Evolutionary conservation across 2,888 invertebrate genomes (phyloP).

Genomic region (Leptinotarsa juncta): DNA sequence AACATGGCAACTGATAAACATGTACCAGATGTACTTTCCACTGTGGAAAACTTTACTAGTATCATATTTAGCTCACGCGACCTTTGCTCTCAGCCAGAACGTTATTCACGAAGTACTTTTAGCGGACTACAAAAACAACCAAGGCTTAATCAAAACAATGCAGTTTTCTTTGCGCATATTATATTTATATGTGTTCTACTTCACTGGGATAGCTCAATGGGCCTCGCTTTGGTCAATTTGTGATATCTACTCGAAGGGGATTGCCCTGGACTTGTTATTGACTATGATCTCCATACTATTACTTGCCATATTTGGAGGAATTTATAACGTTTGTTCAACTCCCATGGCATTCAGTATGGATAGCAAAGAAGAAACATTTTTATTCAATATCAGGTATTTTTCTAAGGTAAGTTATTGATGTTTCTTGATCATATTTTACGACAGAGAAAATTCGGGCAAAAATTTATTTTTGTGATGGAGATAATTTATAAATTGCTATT

Average conservation of each 20-base stretch:
- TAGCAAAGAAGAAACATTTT: conserved; percentile 70
- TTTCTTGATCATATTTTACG: too few species aligned
- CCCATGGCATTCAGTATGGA: conserved; percentile 73
- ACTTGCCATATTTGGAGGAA: conserved; percentile 57
- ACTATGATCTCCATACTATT: not conserved
- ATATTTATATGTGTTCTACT: conserved; percentile 68
- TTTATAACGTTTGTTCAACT: conserved; percentile 70
- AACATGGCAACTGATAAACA: conserved; percentile 68
- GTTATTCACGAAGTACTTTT: conserved; percentile 58
- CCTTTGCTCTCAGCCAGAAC: conserved; percentile 71
- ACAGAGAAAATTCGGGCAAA: not conserved
- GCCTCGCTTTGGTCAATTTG: conserved; percentile 53
- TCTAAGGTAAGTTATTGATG: conserved; percentile 61
- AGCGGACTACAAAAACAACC: conserved; percentile 38
- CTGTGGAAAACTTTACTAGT: conserved; percentile 65
- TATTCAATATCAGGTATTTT: conserved; percentile 71
- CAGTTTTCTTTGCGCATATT: conserved; percentile 55
- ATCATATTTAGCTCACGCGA: conserved; percentile 69
- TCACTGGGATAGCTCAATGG: conserved; percentile 66
- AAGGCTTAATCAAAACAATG: conserved; percentile 31
- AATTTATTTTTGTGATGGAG: not conserved
- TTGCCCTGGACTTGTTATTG: not conserved
- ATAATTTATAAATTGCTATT: too few species aligned
- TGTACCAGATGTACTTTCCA: conserved; percentile 67
- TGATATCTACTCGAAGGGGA: conserved; percentile 40